Base-by-base conservation (phyloP, 2,888 invertebrate genomes). In the Gastracanthus pulcherrimus region DNA sequence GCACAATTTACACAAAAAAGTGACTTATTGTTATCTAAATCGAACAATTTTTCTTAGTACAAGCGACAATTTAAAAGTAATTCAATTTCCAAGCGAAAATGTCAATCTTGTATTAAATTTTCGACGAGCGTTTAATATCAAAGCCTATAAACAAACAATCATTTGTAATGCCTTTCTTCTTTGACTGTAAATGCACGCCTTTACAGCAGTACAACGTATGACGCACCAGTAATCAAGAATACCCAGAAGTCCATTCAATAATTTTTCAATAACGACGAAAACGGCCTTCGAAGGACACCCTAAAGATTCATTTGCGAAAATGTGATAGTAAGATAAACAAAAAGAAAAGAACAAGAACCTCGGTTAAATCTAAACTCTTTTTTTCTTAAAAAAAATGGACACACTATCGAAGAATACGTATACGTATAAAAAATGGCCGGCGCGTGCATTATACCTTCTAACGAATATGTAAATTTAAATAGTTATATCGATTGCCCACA, bases 281-380 rank as follows among this genome's bases (percentile, higher is more conserved):
- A 45, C 36, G 76, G 76, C 76, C 76, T 76, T 36, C 69, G 45
- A 41, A 19, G 76, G 51, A 55, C 38, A 23, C 38, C 38, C 23
- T 16, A 75, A 66, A 31, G 11, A 29, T 76, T 69, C 31, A 13
- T 69, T 69, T 41, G 48, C 69, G 60, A 69, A 26, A 34, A 76
- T 69, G 76, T 76, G 69, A 76, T 76, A 67, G 45, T 60, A 69
- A 76, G 45, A 31, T 76, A 34, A 62, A 60, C n/a, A 70, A 26
- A 72, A 55, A 16, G 34, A 13, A 34, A 55, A 55, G 60, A 55
- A 34, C 4, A 31, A 13, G 34, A 64, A 64, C 13, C 26, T 55
- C 64, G 38, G 38, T 19, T 23, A 36, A 19, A n/a, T 64, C 23
- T n/a, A 19, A 29, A 45, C 36, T 66, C 13, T 38, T 66, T 19